Percentiles rank a stretch among this genome's conserved stretches.
phyloP scores from a whole-genome alignment of 2,797 vertebrate species.

The Phrynocephalus vlangalii region DNA sequence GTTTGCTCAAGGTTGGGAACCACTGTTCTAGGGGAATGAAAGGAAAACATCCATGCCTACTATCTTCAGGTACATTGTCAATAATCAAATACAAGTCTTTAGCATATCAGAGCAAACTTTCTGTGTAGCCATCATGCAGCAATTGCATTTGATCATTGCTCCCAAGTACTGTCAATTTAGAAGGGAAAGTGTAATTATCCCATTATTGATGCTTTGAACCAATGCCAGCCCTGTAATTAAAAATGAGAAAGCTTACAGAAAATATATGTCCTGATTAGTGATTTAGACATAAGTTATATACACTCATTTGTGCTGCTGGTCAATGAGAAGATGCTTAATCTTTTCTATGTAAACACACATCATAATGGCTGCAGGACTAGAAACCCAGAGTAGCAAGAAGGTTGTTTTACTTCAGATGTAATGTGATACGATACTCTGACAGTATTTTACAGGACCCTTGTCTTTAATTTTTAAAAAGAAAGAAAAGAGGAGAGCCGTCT shows the following conservation, averaged over 20 bases:
- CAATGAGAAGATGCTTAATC: neutral
- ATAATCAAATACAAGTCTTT: neutral
- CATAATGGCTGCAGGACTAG: neutral
- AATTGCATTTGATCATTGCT: constrained; percentile 7
- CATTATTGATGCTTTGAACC: fast-evolving
- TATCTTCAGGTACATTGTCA: neutral
- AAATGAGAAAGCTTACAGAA: neutral
- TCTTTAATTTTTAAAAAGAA: too few species aligned
- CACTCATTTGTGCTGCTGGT: neutral
- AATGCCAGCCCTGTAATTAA: fast-evolving
- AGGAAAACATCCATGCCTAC: neutral
- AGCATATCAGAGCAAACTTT: neutral
- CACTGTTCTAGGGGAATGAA: neutral
- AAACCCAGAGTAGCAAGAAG: neutral
- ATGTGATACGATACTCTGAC: neutral
- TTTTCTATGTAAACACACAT: neutral
- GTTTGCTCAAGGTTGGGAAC: too few species aligned
- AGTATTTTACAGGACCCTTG: too few species aligned
- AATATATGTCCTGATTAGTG: neutral
- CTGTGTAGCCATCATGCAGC: neutral
- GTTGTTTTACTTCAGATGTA: neutral
- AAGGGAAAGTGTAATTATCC: constrained; percentile 18
- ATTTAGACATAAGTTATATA: neutral
- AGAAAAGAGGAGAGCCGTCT: too few species aligned
- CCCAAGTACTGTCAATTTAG: neutral